phyloP scores from a whole-genome alignment of 2,797 vertebrate species.

The Carduelis carduelis region DNA sequence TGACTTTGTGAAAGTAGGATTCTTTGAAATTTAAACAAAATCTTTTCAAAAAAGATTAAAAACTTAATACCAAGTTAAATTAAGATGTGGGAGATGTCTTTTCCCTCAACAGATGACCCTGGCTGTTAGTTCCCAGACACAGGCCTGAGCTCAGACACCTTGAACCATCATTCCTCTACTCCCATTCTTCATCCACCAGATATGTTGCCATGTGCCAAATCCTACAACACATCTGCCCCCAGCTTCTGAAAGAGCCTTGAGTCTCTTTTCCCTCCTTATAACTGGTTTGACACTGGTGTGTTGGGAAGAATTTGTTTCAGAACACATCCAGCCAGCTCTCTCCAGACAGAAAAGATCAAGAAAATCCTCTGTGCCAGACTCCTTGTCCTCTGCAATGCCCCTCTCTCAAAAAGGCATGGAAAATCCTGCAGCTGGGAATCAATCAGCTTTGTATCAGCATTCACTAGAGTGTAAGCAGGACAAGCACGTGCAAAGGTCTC shows the following conservation, averaged over 20 bases:
- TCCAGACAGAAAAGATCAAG: not conserved
- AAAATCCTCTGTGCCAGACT: not conserved
- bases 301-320: not conserved
- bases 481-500: slow-evolving; percentile 9
- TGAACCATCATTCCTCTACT: not conserved
- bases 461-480: not conserved
- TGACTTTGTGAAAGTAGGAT: not conserved
- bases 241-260: not conserved
- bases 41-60: too few species aligned
- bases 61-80: not conserved
- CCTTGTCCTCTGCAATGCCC: not conserved
- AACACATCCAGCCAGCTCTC: not conserved
- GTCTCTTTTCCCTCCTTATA: not conserved
- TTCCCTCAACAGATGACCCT: not conserved
- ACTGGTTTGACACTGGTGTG: not conserved
- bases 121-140: not conserved
- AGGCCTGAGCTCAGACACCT: not conserved
- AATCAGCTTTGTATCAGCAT: not conserved
- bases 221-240: not conserved
- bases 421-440: not conserved
- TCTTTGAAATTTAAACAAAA: not conserved
- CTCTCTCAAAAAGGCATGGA: not conserved
- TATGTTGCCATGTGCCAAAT: fast-evolving
- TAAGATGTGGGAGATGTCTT: not conserved
- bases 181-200: not conserved